Base-by-base conservation (phyloP, 2,113 vertebrate genomes). In the Verasper variegatus region DNA sequence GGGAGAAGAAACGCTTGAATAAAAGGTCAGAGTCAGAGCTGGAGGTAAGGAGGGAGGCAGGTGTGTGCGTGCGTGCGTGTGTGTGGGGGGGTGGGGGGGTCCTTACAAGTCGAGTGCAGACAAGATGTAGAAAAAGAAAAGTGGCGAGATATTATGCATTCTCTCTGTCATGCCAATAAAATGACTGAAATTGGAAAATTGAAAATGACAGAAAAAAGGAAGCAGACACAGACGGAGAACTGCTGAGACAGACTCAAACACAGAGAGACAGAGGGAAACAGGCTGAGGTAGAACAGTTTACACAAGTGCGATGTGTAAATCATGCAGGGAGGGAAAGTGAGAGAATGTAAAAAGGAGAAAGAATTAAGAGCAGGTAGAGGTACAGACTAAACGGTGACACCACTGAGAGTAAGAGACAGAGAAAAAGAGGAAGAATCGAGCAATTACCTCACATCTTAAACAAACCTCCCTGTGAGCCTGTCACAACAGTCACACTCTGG, bases 1-100 rank as follows among this genome's bases (percentile, higher is more conserved):
- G 74, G 7, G 35, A 59, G 71, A 62, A 80, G 37, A 67, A 83
- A 71, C 21, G 61, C 63, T 83, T 79, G 31, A 82, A 80, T 88
- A 62, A 90, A 90, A 92, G 84, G 88, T 88, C 86, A 88, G 57
- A 77, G 71, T 27, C 6, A 85, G 68, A 78, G 59, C 60, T 59
- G 64, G 24, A 76, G 78, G 76, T 67, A 65, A 76, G 27, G 61
- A 68, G 5, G 24, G 20, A 55, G 35, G 35, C 15, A 52, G 12
- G 6, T 57, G 56, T 31, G 72, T 17, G 67, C 31, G 20, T 11
- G 42, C 3, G 42, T 40, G 54, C 14, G 55, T 42, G 9, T 26
- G 9, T n/a, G 37, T 23, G 42, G 5, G 24, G 13, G 18, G 42
- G 31, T 51, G 31, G 11, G 24, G 17, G n/a, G 51, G 74, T 63